Evolutionary conservation across 2,797 vertebrate species (phyloP).

Genomic region (Enoplosus armatus): DNA sequence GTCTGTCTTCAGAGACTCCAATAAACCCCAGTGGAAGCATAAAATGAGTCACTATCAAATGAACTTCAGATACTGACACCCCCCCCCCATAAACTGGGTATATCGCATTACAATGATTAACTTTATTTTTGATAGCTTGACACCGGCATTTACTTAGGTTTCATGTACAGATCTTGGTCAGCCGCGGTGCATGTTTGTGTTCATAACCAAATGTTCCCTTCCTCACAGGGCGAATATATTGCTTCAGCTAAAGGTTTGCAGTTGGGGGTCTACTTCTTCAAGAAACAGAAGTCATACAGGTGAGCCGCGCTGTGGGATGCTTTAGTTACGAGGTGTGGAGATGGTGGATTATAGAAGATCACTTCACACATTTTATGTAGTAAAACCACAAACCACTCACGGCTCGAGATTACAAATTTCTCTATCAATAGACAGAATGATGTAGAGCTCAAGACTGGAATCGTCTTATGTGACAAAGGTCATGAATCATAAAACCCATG

Average conservation of each 20-base stretch:
- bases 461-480: not conserved
- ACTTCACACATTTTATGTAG: not conserved
- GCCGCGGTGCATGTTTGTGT: not conserved
- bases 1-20: not conserved
- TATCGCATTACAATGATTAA: not conserved
- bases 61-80: not conserved
- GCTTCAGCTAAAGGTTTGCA: conserved; percentile 84
- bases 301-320: conserved; percentile 62
- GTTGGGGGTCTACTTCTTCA: conserved; percentile 92
- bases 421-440: not conserved
- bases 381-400: not conserved
- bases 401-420: not conserved
- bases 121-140: too few species aligned
- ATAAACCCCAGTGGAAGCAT: not conserved
- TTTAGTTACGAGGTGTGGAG: not conserved
- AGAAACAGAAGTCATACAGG: conserved; percentile 88
- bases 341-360: not conserved
- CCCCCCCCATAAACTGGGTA: not conserved
- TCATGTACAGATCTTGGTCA: conserved; percentile 1
- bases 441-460: not conserved
- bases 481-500: not conserved
- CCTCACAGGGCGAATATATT: conserved; percentile 88
- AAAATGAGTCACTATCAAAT: not conserved
- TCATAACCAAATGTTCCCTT: conserved; percentile 18
- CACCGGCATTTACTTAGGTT: not conserved